Evolutionary conservation across 1,140 invertebrate genomes (phyloP).

Genomic region (Pristionchus pacificus): DNA sequence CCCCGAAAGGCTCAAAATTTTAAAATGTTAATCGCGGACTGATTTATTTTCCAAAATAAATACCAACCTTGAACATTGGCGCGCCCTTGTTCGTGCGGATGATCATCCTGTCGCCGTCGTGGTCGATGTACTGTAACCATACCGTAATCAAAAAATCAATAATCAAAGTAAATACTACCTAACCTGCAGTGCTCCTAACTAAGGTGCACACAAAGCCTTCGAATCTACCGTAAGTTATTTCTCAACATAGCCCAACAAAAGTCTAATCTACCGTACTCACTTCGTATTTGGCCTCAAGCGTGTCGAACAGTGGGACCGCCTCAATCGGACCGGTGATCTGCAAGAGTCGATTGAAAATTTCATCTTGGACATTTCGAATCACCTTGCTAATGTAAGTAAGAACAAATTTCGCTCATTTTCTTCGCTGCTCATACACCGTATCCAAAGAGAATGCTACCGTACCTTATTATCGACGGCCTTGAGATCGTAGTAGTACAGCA

Average conservation of each 20-base stretch:
- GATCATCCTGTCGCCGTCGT: conserved; percentile 75
- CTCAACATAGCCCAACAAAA: too few species aligned
- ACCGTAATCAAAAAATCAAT: background rate
- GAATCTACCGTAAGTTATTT: too few species aligned
- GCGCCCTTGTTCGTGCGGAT: conserved; percentile 91
- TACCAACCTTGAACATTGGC: conserved; percentile 70
- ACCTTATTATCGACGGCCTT: conserved; percentile 35
- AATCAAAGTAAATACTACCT: background rate
- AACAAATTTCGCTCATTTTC: too few species aligned
- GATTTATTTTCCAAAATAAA: too few species aligned
- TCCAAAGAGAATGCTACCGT: background rate
- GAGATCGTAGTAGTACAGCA: conserved; percentile 53
- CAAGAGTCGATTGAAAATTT: too few species aligned
- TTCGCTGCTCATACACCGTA: background rate
- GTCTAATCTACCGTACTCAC: too few species aligned
- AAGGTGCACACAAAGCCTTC: too few species aligned
- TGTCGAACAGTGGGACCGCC: conserved; percentile 66
- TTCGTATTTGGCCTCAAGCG: conserved; percentile 89
- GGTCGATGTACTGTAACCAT: conserved; percentile 77
- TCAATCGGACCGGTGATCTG: conserved; percentile 41
- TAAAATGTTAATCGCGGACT: too few species aligned
- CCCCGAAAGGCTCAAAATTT: too few species aligned
- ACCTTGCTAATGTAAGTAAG: background rate
- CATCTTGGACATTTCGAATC: too few species aligned
- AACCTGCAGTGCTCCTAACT: conserved; percentile 6